phyloP scores from a whole-genome alignment of 1,140 invertebrate species.

The Megalopta genalis region DNA sequence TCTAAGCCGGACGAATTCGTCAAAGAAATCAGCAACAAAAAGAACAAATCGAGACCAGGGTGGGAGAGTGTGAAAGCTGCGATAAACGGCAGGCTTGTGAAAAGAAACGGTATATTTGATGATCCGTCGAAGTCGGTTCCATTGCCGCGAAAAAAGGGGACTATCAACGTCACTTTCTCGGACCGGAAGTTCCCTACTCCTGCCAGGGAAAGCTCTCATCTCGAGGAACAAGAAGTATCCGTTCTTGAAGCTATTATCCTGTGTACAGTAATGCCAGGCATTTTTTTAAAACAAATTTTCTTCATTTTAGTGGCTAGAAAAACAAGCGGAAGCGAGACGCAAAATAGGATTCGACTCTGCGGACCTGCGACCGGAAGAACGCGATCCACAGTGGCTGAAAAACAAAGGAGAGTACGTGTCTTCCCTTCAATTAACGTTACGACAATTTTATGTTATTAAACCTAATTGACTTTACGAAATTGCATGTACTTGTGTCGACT shows the following conservation, averaged over 20 bases:
- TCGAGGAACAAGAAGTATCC: conserved; percentile 86
- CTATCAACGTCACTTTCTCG: conserved; percentile 87
- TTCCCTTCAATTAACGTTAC: not conserved
- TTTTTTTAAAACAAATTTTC: not conserved
- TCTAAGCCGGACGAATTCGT: not conserved
- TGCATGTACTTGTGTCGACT: too few species aligned
- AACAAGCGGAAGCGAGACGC: conserved; percentile 87
- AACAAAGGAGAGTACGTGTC: conserved; percentile 88
- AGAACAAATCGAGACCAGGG: conserved; percentile 34
- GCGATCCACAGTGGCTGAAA: conserved; percentile 90
- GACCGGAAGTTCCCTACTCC: conserved; percentile 90
- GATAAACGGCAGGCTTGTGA: conserved; percentile 54
- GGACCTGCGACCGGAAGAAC: conserved; percentile 90
- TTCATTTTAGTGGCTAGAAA: conserved; percentile 86
- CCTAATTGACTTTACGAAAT: too few species aligned
- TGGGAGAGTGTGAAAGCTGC: conserved; percentile 63
- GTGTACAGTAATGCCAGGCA: not conserved
- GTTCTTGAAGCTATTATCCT: not conserved
- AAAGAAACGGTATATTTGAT: conserved; percentile 60
- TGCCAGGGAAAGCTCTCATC: conserved; percentile 86
- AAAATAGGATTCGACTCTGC: conserved; percentile 86
- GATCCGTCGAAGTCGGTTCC: conserved; percentile 76
- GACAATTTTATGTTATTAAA: too few species aligned
- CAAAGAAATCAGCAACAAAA: conserved; percentile 28
- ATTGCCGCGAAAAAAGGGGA: conserved; percentile 81